A percentile compares a stretch with the other conserved stretches of the same genome.
Evolutionary conservation across 1,140 invertebrate genomes (phyloP).

Genomic region (Lasioglossum albipes): DNA sequence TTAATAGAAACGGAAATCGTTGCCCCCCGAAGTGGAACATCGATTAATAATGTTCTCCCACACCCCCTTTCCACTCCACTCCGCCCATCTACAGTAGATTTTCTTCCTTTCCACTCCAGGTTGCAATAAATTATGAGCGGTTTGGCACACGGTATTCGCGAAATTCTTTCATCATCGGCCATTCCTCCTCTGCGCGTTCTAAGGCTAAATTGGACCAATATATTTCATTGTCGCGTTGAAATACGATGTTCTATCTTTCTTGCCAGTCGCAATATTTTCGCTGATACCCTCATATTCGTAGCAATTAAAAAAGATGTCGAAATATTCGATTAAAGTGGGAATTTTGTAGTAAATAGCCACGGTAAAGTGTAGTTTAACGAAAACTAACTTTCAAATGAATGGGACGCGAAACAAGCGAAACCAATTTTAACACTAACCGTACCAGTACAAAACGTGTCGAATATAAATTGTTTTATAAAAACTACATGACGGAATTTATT

Average conservation of each 20-base stretch:
- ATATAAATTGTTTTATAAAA: too few species aligned
- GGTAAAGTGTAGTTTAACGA: too few species aligned
- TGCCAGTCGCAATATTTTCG: not conserved
- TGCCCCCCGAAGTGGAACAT: not conserved
- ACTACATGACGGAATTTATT: too few species aligned
- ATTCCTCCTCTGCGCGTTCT: not conserved
- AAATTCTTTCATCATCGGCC: not conserved
- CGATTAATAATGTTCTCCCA: not conserved
- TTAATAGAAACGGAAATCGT: slow-evolving; percentile 15
- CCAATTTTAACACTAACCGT: too few species aligned
- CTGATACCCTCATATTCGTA: too few species aligned
- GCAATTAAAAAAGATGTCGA: too few species aligned
- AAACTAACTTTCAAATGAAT: too few species aligned
- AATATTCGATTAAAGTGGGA: too few species aligned
- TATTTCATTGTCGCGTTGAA: not conserved
- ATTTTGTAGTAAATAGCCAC: too few species aligned
- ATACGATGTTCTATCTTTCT: not conserved
- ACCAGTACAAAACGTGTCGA: too few species aligned
- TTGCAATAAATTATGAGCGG: slow-evolving; percentile 6
- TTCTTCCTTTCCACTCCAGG: not conserved
- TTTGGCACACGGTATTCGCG: not conserved
- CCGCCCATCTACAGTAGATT: not conserved
- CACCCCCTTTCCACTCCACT: not conserved
- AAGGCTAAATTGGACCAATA: not conserved
- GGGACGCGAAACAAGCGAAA: too few species aligned